phyloP scores from a whole-genome alignment of 2,113 vertebrate genomes.

The Stigmatopora nigra region DNA sequence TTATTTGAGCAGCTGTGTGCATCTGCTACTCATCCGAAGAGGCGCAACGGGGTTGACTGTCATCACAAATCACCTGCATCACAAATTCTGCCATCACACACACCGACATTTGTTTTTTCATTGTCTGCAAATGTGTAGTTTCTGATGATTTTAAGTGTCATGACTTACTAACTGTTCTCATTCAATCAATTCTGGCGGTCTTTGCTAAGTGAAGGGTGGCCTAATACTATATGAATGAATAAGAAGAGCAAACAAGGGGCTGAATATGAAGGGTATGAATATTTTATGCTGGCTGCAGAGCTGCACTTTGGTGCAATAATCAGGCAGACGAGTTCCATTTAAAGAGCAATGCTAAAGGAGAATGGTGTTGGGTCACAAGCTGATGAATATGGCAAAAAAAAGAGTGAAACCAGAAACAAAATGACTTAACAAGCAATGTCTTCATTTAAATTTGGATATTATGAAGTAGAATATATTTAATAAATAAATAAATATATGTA shows the following conservation, averaged over 20 bases:
- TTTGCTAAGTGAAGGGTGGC: neutral
- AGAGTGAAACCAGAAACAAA: neutral
- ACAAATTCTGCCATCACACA: neutral
- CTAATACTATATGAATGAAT: neutral
- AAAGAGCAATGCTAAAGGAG: neutral
- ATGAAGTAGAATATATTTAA: neutral
- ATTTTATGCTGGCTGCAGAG: constrained; percentile 1
- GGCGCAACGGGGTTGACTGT: neutral
- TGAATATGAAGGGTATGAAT: neutral
- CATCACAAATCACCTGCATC: constrained; percentile 11
- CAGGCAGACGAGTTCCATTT: constrained; percentile 3
- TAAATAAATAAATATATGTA: too few species aligned
- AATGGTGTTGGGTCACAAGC: neutral
- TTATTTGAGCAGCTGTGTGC: neutral
- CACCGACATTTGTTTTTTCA: neutral
- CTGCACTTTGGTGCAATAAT: neutral
- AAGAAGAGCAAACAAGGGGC: constrained; percentile 2
- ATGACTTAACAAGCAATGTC: neutral
- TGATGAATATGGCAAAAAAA: neutral
- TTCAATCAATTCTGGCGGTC: neutral
- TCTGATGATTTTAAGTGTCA: too few species aligned
- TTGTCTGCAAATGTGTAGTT: neutral
- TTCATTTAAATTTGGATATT: neutral
- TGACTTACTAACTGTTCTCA: neutral
- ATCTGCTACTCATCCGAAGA: constrained; percentile 1